Evolutionary conservation across 1,140 invertebrate species (phyloP).

Genomic region (Drosophila repleta): DNA sequence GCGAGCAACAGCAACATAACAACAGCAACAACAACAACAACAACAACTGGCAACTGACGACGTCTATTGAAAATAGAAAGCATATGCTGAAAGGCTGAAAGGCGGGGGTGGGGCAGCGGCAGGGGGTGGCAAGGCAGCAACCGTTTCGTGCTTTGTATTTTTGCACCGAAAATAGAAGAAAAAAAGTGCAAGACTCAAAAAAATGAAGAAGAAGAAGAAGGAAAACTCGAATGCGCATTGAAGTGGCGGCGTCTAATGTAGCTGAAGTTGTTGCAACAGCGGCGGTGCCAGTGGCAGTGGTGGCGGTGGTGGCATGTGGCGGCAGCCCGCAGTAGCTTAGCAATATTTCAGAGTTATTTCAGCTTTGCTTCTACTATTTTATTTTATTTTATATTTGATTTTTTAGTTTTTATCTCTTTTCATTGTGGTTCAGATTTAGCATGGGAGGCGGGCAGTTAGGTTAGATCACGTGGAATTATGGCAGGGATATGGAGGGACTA

Average conservation of each 20-base stretch:
- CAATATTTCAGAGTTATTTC: conserved; percentile 52
- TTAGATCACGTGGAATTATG: not conserved
- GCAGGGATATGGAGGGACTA: not conserved
- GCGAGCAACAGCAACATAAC: conserved; percentile 46
- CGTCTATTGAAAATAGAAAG: conserved; percentile 80
- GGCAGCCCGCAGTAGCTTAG: conserved; percentile 22
- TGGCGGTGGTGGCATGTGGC: not conserved
- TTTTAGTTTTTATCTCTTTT: not conserved
- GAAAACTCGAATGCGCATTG: conserved; percentile 70
- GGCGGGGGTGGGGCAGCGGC: not conserved
- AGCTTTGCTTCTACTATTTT: conserved; percentile 5
- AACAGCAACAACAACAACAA: conserved; percentile 45
- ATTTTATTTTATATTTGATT: not conserved
- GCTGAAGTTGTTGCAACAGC: conserved; percentile 51
- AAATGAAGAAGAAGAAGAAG: no score
- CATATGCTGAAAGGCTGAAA: conserved; percentile 71
- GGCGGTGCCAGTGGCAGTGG: no score
- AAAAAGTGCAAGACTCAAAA: conserved; percentile 46
- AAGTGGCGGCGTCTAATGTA: conserved; percentile 75
- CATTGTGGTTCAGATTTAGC: conserved; percentile 9
- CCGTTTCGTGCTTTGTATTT: conserved; percentile 78
- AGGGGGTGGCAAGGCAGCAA: conserved; percentile 23
- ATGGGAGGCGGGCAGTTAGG: not conserved
- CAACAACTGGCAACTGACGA: conserved; percentile 48
- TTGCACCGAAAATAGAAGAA: conserved; percentile 77